Evolutionary conservation across 2,797 vertebrate genomes (phyloP), one percentile per base, ranked within the genome.

Genomic region (Meriones psammophilus): DNA sequence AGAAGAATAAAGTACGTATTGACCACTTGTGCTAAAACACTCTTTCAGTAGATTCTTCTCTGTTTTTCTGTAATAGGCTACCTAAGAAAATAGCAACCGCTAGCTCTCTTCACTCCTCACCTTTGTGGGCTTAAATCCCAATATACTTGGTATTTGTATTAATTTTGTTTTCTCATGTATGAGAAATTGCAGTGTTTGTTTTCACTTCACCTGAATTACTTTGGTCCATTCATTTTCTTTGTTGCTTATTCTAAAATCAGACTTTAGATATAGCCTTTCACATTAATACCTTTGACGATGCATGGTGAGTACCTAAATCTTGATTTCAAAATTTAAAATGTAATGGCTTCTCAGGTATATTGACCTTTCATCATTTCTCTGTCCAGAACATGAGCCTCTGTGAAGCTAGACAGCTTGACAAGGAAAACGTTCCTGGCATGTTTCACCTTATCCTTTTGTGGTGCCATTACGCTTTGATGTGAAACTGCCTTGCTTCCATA

Each of bases 401-500:
- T 58, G 60, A 84, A 74, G 64, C 30, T 30, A 1, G 64, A 18
- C 30, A 89, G 14, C 56, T 89, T 77, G 77, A 22, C 54, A 58
- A 36, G 36, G 88, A 89, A 78, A 84, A 62, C 33, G 86, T 73
- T 73, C 66, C 80, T 28, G 76, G 71, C 7, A 77, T 84, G 91
- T 94, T 92, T 42, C 54, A 46, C 60, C 1, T 84, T 77, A 13
- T 88, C 83, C 22, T 83, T 95, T 94, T 26, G 69, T 91, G 76
- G 95, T 26, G 64, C 33, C 87, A 91, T 97, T 94, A 87, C 64
- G 92, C 60, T 95, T 91, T 89, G 85, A 85, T 88, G 56, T 89
- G 62, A 92, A 94, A 93, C 30, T 64, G 13, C 8, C 62, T 88
- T 4, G 6, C 60, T n/a, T 26, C 13, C n/a, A 62, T 20, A 54